Conservation (phyloP, 1,140 invertebrate genomes). For the Aphaenogaster rudis region DNA sequence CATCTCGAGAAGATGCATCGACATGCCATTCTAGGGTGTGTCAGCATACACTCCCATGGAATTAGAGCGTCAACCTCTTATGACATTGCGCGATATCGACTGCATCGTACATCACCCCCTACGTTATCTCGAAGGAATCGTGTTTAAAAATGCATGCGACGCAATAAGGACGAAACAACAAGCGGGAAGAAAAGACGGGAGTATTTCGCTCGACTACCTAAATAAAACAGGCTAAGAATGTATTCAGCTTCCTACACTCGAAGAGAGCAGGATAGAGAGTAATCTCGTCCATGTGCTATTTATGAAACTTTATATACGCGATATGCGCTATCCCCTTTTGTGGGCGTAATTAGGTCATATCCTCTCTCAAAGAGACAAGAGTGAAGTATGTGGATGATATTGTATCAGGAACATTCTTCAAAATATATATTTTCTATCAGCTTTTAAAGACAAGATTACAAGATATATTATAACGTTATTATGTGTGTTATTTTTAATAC, state of each 20-base stretch:
- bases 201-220: slow-evolving; percentile 57
- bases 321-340: slow-evolving; percentile 56
- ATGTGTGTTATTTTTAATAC: neutral
- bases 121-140: slow-evolving; percentile 56
- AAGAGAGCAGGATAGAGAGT: slow-evolving; percentile 45
- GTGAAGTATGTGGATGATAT: slow-evolving; percentile 49
- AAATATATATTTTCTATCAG: slow-evolving; percentile 43
- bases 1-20: slow-evolving; percentile 64
- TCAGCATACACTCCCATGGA: slow-evolving; percentile 43
- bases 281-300: slow-evolving; percentile 61
- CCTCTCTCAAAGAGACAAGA: slow-evolving; percentile 60
- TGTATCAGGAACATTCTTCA: slow-evolving; percentile 43
- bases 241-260: slow-evolving; percentile 50
- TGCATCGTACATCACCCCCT: slow-evolving; percentile 43
- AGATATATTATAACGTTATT: neutral
- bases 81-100: slow-evolving; percentile 66
- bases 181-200: slow-evolving; percentile 34
- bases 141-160: slow-evolving; percentile 49
- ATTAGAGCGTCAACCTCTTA: slow-evolving; percentile 66
- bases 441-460: slow-evolving; percentile 15
- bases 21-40: slow-evolving; percentile 61
- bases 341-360: slow-evolving; percentile 60
- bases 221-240: slow-evolving; percentile 60
- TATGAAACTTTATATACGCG: slow-evolving; percentile 62
- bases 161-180: slow-evolving; percentile 57